Base-by-base conservation (phyloP, 2,113 vertebrate species). In the Sakesphorus luctuosus region DNA sequence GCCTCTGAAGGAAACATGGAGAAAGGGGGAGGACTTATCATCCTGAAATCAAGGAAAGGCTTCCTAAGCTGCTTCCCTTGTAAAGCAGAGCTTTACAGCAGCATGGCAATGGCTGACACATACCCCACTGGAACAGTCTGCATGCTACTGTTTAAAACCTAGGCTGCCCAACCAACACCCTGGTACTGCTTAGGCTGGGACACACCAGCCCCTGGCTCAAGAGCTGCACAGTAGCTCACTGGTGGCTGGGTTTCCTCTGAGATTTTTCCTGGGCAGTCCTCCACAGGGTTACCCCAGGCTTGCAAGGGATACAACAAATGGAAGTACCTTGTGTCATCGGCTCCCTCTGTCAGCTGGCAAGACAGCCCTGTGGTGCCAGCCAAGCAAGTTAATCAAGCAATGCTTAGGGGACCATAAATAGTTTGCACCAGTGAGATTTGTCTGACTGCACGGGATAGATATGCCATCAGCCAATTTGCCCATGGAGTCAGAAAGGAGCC, bases 91-190 rank as follows among this genome's bases (percentile, higher is more conserved):
- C 5, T 59, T 36, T 18, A 10, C 6, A 1, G 11, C 31, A 13
- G 36, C 1, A 0, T 7, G 33, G 53, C 33, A 17, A 10, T 0
- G 5, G 10, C 55, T 71, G 56, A 13, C 25, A 5, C 40, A 18
- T 14, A 21, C 2, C 26, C 31, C 4, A 2, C 71, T 18, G 43
- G 36, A 72, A 47, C 1, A 21, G 23, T 4, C 59, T 38, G 31
- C 36, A 10, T 8, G 17, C 40, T 61, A 3, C 46, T n/a, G 3
- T 13, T 13, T 33, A 84, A 94, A 44, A 23, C 21, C 13, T 26
- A 10, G 24, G 50, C 52, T 75, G 44, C 5, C 38, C 71, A n/a
- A n/a, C 90, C 26, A 38, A 44, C 72, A 25, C 59, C 35, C 46
- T 46, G 38, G 29, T 25, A 8, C 40, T 2, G 5, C 53, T 47